These are phyloP conservation scores for Clarias macrocephalus DNA, from an alignment of 2,113 vertebrate species.

Conservation along the genomic window DNA sequence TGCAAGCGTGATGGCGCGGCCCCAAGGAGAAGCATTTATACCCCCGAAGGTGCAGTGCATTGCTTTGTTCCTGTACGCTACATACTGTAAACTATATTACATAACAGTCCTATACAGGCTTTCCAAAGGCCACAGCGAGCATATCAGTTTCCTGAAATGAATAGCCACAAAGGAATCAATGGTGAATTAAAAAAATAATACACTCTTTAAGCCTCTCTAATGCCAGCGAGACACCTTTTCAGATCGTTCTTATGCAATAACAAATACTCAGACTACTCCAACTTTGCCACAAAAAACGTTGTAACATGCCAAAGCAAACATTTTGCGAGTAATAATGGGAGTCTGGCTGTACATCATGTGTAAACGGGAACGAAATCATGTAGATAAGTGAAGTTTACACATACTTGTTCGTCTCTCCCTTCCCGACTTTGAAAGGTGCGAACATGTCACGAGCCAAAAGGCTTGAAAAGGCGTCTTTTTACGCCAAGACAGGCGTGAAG, in stretches of 20 bases:
- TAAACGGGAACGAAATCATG: not conserved
- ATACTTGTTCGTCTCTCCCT: not conserved
- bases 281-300: conserved; percentile 25
- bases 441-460: conserved; percentile 54
- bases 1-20: not conserved
- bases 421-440: conserved; percentile 40
- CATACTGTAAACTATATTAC: not conserved
- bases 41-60: not conserved
- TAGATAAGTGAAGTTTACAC: conserved; percentile 31
- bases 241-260: not conserved
- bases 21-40: not conserved
- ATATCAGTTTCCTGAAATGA: not conserved
- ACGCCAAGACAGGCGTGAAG: conserved; percentile 53
- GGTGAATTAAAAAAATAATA: not conserved
- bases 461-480: conserved; percentile 55
- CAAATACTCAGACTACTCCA: conserved; percentile 7
- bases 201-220: not conserved
- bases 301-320: conserved; percentile 41
- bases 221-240: conserved; percentile 2
- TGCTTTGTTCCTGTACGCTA: not conserved
- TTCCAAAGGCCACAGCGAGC: not conserved
- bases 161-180: conserved; percentile 6
- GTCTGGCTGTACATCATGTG: conserved; percentile 8
- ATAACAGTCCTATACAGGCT: not conserved
- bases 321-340: not conserved